Conservation (phyloP, 2,797 vertebrate species). For the Crenuchus spilurus region DNA sequence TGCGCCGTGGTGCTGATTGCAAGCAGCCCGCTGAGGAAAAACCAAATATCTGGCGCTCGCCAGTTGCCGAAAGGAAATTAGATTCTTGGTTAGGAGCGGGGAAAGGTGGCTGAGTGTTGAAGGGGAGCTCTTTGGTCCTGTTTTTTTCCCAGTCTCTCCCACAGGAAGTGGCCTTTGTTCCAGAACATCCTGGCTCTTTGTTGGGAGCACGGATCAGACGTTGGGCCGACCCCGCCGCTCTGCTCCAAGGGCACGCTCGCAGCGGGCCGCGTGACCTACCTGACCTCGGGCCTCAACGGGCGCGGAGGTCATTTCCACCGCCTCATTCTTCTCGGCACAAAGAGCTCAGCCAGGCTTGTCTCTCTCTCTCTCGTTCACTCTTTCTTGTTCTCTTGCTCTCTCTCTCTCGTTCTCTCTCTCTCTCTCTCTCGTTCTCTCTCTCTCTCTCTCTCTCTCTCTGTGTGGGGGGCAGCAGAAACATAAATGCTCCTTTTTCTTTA, state of each 20-base stretch:
- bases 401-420: slow-evolving; percentile 8
- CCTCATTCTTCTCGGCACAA: slow-evolving; percentile 54
- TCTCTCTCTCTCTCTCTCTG: neutral
- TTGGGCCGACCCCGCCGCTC: slow-evolving; percentile 33
- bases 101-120: slow-evolving; percentile 38
- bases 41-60: slow-evolving; percentile 4
- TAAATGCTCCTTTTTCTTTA: slow-evolving; percentile 1
- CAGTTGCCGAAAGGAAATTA: slow-evolving; percentile 40
- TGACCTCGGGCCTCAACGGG: slow-evolving; percentile 46
- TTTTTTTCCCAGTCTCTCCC: slow-evolving; percentile 54
- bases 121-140: slow-evolving; percentile 38
- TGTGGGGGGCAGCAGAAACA: slow-evolving; percentile 33
- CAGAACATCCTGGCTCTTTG: slow-evolving; percentile 65
- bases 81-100: slow-evolving; percentile 46
- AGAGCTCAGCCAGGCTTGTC: slow-evolving; percentile 55
- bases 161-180: slow-evolving; percentile 67
- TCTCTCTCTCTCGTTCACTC: neutral
- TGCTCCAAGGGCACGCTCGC: slow-evolving; percentile 43
- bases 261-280: slow-evolving; percentile 48
- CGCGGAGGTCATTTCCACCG: slow-evolving; percentile 54
- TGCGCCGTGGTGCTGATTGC: neutral
- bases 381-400: no score
- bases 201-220: slow-evolving; percentile 59
- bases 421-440: neutral
- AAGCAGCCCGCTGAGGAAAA: slow-evolving; percentile 12